Evolutionary conservation across 2,113 vertebrate genomes (phyloP).

Genomic region (Dromiciops gliroides): DNA sequence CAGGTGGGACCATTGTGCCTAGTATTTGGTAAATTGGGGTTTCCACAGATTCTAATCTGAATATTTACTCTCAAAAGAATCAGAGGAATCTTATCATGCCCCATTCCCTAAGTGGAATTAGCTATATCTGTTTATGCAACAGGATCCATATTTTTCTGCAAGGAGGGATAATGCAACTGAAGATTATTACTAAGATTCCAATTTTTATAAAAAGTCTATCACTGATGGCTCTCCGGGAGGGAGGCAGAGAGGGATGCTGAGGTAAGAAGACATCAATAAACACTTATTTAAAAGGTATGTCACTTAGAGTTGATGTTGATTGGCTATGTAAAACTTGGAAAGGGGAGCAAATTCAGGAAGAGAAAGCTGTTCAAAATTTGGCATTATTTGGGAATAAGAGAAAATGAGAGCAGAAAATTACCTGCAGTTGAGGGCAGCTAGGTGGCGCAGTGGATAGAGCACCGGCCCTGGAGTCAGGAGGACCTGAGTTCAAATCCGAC

Average conservation of each 20-base stretch:
- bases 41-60: not conserved
- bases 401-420: constrained; percentile 41
- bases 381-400: not conserved
- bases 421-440: constrained; percentile 87
- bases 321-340: not conserved
- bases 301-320: not conserved
- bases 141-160: not conserved
- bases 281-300: not conserved
- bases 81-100: not conserved
- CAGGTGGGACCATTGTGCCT: too few relatives aligned
- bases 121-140: not conserved
- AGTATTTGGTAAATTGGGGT: not conserved
- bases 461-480: too few relatives aligned
- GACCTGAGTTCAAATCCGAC: too few relatives aligned
- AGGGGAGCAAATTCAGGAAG: not conserved
- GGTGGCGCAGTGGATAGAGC: too few relatives aligned
- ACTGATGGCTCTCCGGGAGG: not conserved
- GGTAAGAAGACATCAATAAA: not conserved
- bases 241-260: not conserved
- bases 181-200: not conserved
- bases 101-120: not conserved
- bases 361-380: not conserved
- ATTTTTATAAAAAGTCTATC: not conserved
- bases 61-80: not conserved
- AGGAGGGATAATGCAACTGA: not conserved